These are phyloP conservation scores for Piaya cayana DNA, from an alignment of 2,113 vertebrate genomes.

Conservation along the genomic window DNA sequence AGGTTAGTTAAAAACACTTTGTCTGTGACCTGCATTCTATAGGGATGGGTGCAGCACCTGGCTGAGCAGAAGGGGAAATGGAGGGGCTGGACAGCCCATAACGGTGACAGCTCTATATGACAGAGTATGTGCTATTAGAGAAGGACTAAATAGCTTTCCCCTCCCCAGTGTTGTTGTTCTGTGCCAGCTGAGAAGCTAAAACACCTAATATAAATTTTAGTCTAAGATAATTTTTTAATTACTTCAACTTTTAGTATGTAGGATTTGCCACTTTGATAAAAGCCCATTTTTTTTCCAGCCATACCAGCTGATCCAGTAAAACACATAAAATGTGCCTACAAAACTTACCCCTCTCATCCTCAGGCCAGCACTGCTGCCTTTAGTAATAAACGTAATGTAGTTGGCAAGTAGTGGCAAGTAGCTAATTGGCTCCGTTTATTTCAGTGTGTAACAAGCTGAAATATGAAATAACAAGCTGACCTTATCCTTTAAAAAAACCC, in stretches of 20 bases:
- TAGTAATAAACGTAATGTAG: not conserved
- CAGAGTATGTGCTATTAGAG: not conserved
- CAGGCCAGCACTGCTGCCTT: not conserved
- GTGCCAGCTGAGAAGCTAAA: not conserved
- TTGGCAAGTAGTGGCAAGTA: not conserved
- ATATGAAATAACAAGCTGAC: not conserved
- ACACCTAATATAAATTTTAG: not conserved
- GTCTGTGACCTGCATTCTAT: not conserved
- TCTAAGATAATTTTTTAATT: not conserved
- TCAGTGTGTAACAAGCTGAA: not conserved
- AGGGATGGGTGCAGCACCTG: not conserved
- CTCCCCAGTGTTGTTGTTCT: not conserved
- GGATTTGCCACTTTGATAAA: not conserved
- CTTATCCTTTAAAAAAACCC: not conserved
- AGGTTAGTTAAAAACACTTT: not conserved
- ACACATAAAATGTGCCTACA: not conserved
- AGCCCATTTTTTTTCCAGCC: not conserved
- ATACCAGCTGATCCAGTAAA: not conserved
- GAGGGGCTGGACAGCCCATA: not conserved
- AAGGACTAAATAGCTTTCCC: not conserved
- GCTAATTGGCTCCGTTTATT: not conserved
- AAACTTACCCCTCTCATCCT: not conserved
- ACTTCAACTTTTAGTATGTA: not conserved
- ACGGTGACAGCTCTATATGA: fast-evolving
- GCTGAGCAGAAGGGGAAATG: not conserved